Base-by-base conservation (phyloP, 2,113 vertebrate species). In the Chrysochloris asiatica region DNA sequence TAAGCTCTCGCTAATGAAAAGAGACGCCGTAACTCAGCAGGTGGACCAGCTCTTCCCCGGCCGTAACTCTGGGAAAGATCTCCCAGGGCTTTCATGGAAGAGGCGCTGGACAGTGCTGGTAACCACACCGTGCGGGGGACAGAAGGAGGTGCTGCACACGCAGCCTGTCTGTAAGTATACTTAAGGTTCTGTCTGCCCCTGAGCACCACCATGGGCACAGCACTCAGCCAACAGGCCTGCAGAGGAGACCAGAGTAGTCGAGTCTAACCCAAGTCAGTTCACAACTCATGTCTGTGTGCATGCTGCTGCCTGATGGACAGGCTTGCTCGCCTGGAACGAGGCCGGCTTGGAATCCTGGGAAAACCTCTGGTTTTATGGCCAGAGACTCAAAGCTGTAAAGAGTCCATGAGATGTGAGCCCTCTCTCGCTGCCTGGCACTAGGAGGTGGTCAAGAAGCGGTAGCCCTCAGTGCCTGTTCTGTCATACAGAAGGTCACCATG, bases 21-120 rank as follows among this genome's bases (percentile, higher is more conserved):
- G 9, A 52, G 12, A 41, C 6, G 22, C 30, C 22, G 0, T 6
- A 8, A n/a, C 4, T n/a, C 3, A 45, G 14, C 28, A 8, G 33
- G 52, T 8, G 13, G 17, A 43, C 38, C 54, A 9, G 4, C 28
- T 36, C 33, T 21, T 24, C 86, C 76, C 30, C 6, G 50, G 9
- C 36, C 22, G 3, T 26, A 9, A 43, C 28, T 45, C 75, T 12
- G 13, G 61, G 13, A 79, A 21, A 54, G 8, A 2, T 45, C 38
- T 5, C 8, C 48, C 48, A 50, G 48, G 16, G 48, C 9, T 16
- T 50, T 50, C 48, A 50, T 8, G 8, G 16, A 50, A 16, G 48
- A 10, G 48, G 48, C 16, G 48, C 16, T 50, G 8, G 16, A 50
- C 16, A 50, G 16, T 50, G 48, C n/a, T n/a, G 16, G 48, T 50